Base-by-base conservation (phyloP, 2,113 vertebrate species). In the Salminus brasiliensis region DNA sequence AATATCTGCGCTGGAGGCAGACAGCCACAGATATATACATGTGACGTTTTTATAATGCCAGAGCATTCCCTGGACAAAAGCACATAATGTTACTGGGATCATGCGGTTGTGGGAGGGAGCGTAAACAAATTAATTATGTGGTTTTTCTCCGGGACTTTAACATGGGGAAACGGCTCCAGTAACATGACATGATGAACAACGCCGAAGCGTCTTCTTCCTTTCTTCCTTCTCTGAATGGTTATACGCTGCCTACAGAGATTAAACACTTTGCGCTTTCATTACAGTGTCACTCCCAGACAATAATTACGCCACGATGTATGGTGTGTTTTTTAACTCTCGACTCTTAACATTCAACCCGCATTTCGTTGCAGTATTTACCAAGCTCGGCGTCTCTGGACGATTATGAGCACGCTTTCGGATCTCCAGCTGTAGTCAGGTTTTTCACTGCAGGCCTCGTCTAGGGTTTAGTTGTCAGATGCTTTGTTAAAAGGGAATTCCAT, bases 311-410 rank as follows among this genome's bases (percentile, higher is more conserved):
- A 78, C 81, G 76, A 79, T 87, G 85, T 86, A 85, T 83, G 82
- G 82, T 88, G 86, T 67, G 82, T 88, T 88, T 88, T 63, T 75
- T 57, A 16, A 88, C 89, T 87, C 89, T 72, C 83, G 83, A 84
- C 62, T 45, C 85, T 89, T 88, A 90, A 72, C 65, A 25, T 49
- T 57, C 41, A 78, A 27, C 21, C 62, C 57, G 27, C 45, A 43
- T 72, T 66, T 66, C 21, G 36, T 72, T 59, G 41, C 43, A 66
- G 72, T 79, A 65, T 65, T 79, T 72, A 70, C 69, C 52, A 65
- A 39, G 47, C 85, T 82, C n/a, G n/a, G 88, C 87, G 89, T 89
- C 89, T 89, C 90, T 86, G 81, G 90, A 79, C 83, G 90, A 91
- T 92, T 91, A 90, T 78, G 79, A 72, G 75, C 60, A 79, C n/a